Evolutionary conservation across 2,113 vertebrate species (phyloP), one percentile per base, ranked within the genome.

Genomic region (Caloenas nicobarica): DNA sequence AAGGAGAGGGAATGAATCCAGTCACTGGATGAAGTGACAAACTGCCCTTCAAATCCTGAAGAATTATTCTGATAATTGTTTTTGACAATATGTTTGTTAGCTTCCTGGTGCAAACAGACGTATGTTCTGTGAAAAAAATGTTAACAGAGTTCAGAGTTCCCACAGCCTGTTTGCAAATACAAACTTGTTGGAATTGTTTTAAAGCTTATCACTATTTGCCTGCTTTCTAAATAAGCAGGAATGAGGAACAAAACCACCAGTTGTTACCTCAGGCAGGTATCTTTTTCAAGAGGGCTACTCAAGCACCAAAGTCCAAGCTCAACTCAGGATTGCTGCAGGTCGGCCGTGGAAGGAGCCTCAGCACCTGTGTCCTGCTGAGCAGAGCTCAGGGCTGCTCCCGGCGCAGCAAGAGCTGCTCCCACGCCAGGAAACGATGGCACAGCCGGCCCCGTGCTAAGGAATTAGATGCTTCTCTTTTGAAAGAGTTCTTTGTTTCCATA

Each of bases 191-290:
- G 88, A 94, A 76, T 74, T 88, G 48, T 92, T 95, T 91, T 84
- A 91, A 94, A 96, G 76, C 51, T 94, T 88, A 84, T 62, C 25
- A 17, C 13, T 42, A n/a, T 66, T 94, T 91, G 60, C 22, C 57
- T 88, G 56, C 90, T 88, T 85, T 94, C 76, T 88, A 96, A 94
- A 86, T 51, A 77, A 84, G 72, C 34, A 95, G 48, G 80, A 88
- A 96, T 71, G 91, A 96, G 96, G 93, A 94, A 96, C 82, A 93
- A 90, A 93, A 81, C 5, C 82, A 91, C 19, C 61, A 58, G 56
- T 21, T 88, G 50, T 88, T 93, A 86, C 76, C 69, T 83, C 56
- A 77, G 88, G 93, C 82, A 81, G 79, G 34, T 86, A 74, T 57
- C 88, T 94, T 68, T 86, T 83, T 24, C 82, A 77, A 48, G 19